Evolutionary conservation across 1,140 invertebrate species (phyloP).

Genomic region (Stegodyphus mimosarum): DNA sequence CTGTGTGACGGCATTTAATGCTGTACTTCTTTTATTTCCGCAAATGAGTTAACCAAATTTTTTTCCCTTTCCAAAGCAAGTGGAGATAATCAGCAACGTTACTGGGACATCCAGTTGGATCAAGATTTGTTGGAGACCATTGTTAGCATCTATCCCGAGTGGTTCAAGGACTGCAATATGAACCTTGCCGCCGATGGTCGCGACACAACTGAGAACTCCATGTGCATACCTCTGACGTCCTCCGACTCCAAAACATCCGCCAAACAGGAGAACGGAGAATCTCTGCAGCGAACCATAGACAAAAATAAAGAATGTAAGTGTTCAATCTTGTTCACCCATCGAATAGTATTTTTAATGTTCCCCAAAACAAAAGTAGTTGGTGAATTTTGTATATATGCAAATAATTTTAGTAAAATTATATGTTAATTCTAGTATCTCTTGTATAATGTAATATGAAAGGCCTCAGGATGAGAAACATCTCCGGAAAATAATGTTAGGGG

Average conservation of each 20-base stretch:
- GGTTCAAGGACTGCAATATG: constrained; percentile 77
- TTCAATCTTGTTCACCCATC: too few species aligned
- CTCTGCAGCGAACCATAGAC: constrained; percentile 90
- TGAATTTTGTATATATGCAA: too few species aligned
- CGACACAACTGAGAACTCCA: constrained; percentile 1
- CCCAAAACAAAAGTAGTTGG: too few species aligned
- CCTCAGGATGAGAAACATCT: too few species aligned
- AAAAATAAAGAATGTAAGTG: constrained; percentile 98
- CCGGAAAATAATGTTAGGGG: too few species aligned
- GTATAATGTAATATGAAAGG: too few species aligned
- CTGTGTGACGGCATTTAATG: too few species aligned
- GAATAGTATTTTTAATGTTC: too few species aligned
- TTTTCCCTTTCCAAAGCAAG: constrained; percentile 52
- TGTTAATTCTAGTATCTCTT: too few species aligned
- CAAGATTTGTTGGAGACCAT: constrained; percentile 89
- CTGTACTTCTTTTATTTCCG: too few species aligned
- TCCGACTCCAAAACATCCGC: constrained; percentile 9
- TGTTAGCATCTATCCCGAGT: constrained; percentile 88
- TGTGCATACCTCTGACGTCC: constrained; percentile 17
- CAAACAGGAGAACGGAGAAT: constrained; percentile 66
- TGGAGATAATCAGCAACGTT: constrained; percentile 68
- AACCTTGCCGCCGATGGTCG: constrained; percentile 16
- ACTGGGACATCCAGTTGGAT: constrained; percentile 90
- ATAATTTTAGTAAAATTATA: too few species aligned
- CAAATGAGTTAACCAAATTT: too few species aligned